Base-by-base conservation (phyloP, 2,888 invertebrate genomes). In the Rhingia rostrata region DNA sequence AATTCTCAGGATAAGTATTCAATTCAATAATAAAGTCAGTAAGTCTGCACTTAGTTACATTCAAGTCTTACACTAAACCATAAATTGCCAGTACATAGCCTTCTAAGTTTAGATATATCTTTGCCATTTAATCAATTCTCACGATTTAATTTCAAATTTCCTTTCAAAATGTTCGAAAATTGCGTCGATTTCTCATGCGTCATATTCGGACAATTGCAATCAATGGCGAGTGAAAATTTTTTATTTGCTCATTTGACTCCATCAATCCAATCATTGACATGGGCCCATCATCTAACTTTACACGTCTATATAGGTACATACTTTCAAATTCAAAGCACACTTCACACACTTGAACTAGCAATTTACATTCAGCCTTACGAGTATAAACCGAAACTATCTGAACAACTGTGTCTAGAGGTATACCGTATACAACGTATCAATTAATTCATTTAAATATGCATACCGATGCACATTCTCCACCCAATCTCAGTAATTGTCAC, bases 401-500 rank as follows among this genome's bases (percentile, higher is more conserved):
- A 7, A 10, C 5, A 9, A 41, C 41, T 41, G 4, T 10, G 22
- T 22, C 22, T 22, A 22, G 22, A 22, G 22, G 22, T 22, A 22
- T 22, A 22, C 10, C 22, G 30, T 30, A 30, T 32, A 10, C n/a
- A 43, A 32, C 9, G 32, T 53, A 54, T 43, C 70, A 72, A 72
- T 72, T 72, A 72, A 61, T 61, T 53, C 37, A 61, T 63, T 53
- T 22, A 61, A 72, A 72, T 72, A 72, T 72, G 72, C 61, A 53
- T 72, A 53, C n/a, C 61, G 43, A 30, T 53, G 53, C 58, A 47
- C 56, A 70, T 56, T 61, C 70, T 60, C 51, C 72, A 37, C 67
- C 60, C 75, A 67, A 67, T 60, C 75, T 60, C 60, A 45, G 67
- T 53, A 75, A 67, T 75, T 75, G 75, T 75, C 75, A 53, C 74